phyloP scores from a whole-genome alignment of 2,113 vertebrate species.

The Empidonax alnorum region DNA sequence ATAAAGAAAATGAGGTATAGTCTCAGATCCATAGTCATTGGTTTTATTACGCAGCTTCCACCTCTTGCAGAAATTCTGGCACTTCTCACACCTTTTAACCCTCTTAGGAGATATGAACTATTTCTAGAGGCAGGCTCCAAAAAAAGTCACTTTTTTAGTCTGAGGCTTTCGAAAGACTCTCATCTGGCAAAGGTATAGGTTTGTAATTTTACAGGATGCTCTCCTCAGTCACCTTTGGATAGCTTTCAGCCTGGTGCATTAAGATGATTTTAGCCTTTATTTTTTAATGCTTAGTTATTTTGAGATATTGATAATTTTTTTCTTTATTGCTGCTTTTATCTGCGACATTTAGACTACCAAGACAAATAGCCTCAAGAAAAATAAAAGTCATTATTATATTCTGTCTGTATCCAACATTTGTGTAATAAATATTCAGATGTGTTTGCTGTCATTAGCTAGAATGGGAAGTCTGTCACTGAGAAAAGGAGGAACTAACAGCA shows the following conservation, averaged over 20 bases:
- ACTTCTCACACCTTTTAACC: not conserved
- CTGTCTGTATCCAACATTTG: not conserved
- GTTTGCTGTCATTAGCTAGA: slow-evolving; percentile 38
- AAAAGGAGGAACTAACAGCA: not conserved
- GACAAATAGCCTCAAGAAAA: not conserved
- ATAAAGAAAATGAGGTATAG: not conserved
- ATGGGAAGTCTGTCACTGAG: not conserved
- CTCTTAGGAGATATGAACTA: not conserved
- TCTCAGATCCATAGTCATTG: not conserved
- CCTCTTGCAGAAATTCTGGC: not conserved
- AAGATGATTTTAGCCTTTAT: slow-evolving; percentile 12
- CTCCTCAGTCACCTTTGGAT: not conserved
- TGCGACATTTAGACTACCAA: not conserved
- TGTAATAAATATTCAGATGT: slow-evolving; percentile 42
- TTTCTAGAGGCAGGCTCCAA: not conserved
- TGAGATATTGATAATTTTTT: not conserved
- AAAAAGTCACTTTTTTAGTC: not conserved
- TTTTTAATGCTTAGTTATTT: slow-evolving; percentile 36
- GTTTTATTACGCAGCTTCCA: not conserved
- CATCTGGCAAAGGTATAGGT: not conserved
- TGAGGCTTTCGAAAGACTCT: not conserved
- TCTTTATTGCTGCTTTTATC: slow-evolving; percentile 13
- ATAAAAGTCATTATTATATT: slow-evolving; percentile 27
- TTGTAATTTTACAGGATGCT: not conserved
- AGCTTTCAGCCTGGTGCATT: slow-evolving; percentile 5